phyloP scores from a whole-genome alignment of 2,888 invertebrate genomes.

The Amphiduros pacificus region DNA sequence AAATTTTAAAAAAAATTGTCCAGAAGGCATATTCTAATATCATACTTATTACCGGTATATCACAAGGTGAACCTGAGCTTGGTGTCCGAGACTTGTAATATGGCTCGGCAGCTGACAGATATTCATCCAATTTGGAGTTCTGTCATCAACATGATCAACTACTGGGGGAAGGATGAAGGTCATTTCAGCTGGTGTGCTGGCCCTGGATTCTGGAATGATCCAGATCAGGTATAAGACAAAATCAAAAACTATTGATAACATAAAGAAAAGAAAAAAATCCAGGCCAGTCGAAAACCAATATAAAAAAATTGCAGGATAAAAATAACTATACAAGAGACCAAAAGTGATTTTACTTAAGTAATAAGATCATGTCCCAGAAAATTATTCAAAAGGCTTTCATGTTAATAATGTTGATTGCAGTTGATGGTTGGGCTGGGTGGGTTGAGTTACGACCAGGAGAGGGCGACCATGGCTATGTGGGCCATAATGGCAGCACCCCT shows the following conservation, averaged over 20 bases:
- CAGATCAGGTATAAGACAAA: conserved; percentile 31
- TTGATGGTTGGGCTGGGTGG: conserved; percentile 93
- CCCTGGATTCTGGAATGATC: conserved; percentile 33
- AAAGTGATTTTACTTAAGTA: no score
- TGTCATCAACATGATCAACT: conserved; percentile 88
- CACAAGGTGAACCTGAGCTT: no score
- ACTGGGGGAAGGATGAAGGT: conserved; percentile 92
- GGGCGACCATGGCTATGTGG: conserved; percentile 96
- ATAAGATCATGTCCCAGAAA: no score
- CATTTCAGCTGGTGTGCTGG: conserved; percentile 77
- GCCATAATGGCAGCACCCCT: conserved; percentile 91
- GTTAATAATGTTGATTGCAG: no score
- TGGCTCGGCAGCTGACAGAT: conserved; percentile 93
- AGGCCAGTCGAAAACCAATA: no score
- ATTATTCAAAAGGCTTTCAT: no score
- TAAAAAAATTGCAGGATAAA: no score
- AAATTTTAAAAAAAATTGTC: no score
- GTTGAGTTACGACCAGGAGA: conserved; percentile 89
- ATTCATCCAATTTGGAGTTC: conserved; percentile 93
- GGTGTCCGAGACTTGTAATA: conserved; percentile 85
- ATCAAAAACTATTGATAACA: neutral
- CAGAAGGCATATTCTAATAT: no score
- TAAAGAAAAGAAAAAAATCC: no score
- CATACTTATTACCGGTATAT: no score
- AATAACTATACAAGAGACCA: no score